Evolutionary conservation across 2,113 vertebrate genomes (phyloP).

Genomic region (Promerops cafer): DNA sequence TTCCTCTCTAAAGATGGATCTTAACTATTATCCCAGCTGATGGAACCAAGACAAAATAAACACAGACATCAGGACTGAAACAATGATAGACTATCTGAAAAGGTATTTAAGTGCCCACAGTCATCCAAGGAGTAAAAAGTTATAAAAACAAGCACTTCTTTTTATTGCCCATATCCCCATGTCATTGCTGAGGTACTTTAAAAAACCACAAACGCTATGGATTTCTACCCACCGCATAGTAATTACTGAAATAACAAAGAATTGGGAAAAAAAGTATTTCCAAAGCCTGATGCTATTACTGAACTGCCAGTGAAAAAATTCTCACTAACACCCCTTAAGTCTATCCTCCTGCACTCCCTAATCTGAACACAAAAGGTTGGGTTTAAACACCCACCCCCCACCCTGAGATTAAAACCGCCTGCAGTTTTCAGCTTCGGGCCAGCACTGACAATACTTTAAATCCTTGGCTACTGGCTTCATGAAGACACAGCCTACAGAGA

Average conservation of each 20-base stretch:
- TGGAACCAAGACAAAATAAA: constrained; percentile 18
- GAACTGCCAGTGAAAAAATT: constrained; percentile 26
- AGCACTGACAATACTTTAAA: constrained; percentile 63
- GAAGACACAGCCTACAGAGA: constrained; percentile 35
- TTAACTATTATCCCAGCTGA: neutral
- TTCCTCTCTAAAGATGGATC: neutral
- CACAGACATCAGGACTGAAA: neutral
- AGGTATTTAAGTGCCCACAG: neutral
- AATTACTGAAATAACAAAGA: constrained; percentile 41
- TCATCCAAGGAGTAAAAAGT: neutral
- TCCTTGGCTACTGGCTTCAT: constrained; percentile 44
- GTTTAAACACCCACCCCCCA: constrained; percentile 24
- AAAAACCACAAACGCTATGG: neutral
- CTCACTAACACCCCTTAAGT: constrained; percentile 14
- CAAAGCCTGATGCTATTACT: constrained; percentile 38
- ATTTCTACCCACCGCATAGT: constrained; percentile 39
- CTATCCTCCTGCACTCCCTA: constrained; percentile 41
- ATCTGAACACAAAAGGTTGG: constrained; percentile 71
- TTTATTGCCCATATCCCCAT: neutral
- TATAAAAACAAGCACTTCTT: neutral
- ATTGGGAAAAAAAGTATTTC: constrained; percentile 2
- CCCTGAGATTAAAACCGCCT: constrained; percentile 53
- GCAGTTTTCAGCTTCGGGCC: constrained; percentile 51
- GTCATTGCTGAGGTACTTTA: neutral
- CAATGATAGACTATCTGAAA: neutral